phyloP scores from a whole-genome alignment of 2,113 vertebrate genomes.

The Saccopteryx bilineata region DNA sequence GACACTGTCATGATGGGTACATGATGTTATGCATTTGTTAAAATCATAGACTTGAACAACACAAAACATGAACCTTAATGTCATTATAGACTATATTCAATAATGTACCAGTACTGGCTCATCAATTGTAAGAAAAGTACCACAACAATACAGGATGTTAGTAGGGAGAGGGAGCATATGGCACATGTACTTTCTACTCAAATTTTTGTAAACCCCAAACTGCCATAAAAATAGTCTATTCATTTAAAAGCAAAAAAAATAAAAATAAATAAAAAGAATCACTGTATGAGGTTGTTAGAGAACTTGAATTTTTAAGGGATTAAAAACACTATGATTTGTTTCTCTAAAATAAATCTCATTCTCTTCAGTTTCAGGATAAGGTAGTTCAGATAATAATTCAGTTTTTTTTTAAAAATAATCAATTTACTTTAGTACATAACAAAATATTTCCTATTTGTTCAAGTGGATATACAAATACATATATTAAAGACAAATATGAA shows the following conservation, averaged over 20 bases:
- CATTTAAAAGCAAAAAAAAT: background rate
- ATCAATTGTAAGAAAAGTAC: background rate
- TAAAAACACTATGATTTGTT: background rate
- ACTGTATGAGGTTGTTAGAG: background rate
- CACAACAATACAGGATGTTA: background rate
- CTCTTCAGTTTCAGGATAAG: background rate
- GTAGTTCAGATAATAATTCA: background rate
- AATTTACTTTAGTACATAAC: background rate
- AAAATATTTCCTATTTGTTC: background rate
- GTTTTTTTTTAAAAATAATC: background rate
- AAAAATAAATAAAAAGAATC: background rate
- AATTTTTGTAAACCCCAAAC: background rate
- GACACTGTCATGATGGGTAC: background rate
- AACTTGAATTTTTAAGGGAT: background rate
- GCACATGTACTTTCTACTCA: background rate
- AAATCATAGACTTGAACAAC: background rate
- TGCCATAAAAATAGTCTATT: background rate
- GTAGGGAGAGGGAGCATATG: background rate
- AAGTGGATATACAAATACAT: background rate
- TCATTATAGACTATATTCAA: background rate
- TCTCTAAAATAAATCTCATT: background rate
- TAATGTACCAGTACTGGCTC: background rate
- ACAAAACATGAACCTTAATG: background rate
- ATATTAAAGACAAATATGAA: background rate
- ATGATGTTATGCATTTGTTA: background rate